phyloP scores from a whole-genome alignment of 2,888 invertebrate species.

The Bedellia somnulentella region DNA sequence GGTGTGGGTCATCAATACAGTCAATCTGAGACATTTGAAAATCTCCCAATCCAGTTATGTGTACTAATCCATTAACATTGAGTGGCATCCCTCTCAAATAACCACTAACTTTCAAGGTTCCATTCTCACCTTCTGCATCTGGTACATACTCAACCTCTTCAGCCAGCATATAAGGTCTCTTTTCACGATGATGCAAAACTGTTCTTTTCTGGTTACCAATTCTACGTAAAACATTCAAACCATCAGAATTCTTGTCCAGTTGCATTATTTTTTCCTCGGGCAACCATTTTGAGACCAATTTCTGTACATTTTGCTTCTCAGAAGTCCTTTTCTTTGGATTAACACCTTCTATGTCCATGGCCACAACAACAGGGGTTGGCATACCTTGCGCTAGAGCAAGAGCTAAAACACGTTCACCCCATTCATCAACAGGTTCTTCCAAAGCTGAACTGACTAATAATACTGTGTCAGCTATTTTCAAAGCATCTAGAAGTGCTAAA shows the following conservation, averaged over 20 bases:
- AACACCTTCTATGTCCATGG: conserved; percentile 75
- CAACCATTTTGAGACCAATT: conserved; percentile 68
- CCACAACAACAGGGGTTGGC: conserved; percentile 75
- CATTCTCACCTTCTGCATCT: conserved; percentile 43
- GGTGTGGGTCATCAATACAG: conserved; percentile 69
- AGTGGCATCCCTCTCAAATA: conserved; percentile 82
- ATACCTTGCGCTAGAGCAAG: conserved; percentile 78
- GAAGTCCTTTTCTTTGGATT: conserved; percentile 72
- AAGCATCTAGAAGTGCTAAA: conserved; percentile 74
- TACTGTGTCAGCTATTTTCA: conserved; percentile 85
- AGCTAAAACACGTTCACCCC: conserved; percentile 77
- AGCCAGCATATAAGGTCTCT: conserved; percentile 81
- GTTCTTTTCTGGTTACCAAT: conserved; percentile 84
- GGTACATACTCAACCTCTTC: conserved; percentile 74
- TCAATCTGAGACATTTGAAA: conserved; percentile 87
- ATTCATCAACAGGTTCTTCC: conserved; percentile 73
- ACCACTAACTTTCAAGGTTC: conserved; percentile 81
- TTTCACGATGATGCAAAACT: conserved; percentile 69
- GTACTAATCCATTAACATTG: conserved; percentile 85
- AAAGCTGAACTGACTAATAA: conserved; percentile 77
- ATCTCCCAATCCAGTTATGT: conserved; percentile 91
- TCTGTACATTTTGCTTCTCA: conserved; percentile 68
- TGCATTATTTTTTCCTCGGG: conserved; percentile 82
- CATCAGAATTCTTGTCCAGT: conserved; percentile 75
- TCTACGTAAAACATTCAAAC: conserved; percentile 65